A percentile compares a stretch with the other conserved stretches of the same genome.
Conservation (phyloP, 2,113 vertebrate species). For the Mormoops blainvillei region DNA sequence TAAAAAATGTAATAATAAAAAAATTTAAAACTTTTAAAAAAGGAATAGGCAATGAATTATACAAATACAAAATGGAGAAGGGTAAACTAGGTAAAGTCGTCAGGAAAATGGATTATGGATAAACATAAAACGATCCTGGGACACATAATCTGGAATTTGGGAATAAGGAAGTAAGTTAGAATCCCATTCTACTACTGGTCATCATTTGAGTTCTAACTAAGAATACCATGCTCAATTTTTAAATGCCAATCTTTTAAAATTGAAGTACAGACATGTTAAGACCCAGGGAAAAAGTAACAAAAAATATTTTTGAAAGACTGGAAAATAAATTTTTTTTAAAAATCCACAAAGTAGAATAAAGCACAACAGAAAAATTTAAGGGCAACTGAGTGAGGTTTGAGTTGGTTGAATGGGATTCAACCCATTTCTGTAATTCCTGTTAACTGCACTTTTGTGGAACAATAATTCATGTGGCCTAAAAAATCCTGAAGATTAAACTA, state of each 20-base stretch:
- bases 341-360: background rate
- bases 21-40: no score
- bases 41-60: background rate
- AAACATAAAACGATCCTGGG: background rate
- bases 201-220: background rate
- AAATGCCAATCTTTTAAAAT: background rate
- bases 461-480: background rate
- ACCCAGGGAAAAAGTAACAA: background rate
- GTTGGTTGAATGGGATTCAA: background rate
- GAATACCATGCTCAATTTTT: background rate
- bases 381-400: background rate
- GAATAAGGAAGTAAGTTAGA: background rate
- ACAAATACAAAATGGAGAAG: background rate
- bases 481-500: background rate
- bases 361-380: background rate
- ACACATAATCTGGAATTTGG: background rate
- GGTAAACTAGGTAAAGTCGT: background rate
- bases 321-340: background rate
- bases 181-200: background rate
- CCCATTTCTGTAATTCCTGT: background rate
- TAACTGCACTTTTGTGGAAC: background rate
- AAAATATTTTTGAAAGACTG: background rate
- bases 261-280: background rate
- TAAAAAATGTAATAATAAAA: no score
- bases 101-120: background rate